A percentile compares a stretch with the other conserved stretches of the same genome.
These are phyloP conservation scores for Porites australiensis DNA, from an alignment of 64 coral and sea anemone genomes.

Conservation along the genomic window DNA sequence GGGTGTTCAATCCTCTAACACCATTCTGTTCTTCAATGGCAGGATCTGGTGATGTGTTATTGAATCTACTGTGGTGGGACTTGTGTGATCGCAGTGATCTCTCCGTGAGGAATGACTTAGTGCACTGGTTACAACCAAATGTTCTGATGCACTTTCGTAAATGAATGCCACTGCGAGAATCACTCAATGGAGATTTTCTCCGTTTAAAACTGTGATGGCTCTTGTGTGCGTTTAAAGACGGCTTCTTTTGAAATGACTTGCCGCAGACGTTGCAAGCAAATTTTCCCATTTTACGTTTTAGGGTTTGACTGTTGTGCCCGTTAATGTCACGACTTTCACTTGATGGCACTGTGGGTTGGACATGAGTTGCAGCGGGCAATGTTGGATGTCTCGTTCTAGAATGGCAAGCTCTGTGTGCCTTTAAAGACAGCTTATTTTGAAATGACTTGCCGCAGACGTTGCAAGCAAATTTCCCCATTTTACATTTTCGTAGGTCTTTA, in stretches of 20 bases:
- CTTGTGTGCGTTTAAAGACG: not conserved
- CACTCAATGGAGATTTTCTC: not conserved
- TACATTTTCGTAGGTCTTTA: not conserved
- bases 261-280: not conserved
- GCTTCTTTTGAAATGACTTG: not conserved
- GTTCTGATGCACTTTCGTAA: not conserved
- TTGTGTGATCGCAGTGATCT: slow-evolving; percentile 2
- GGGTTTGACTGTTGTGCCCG: not conserved
- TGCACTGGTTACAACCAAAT: not conserved
- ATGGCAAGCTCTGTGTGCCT: not conserved
- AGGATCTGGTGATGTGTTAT: not conserved
- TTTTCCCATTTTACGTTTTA: not conserved
- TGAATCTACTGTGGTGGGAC: not conserved
- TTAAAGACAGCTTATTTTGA: not conserved
- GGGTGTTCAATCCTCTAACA: not conserved
- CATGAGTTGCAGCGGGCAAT: too few species aligned
- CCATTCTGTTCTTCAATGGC: not conserved
- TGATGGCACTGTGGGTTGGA: too few species aligned
- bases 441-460: not conserved
- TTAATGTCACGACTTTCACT: too few species aligned
- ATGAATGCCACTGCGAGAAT: not conserved
- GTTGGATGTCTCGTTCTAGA: not conserved
- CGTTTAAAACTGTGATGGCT: not conserved
- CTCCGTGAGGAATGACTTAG: not conserved
- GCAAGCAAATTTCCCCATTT: not conserved